These are phyloP conservation scores for Pelusios castaneus DNA, from an alignment of 2,113 vertebrate genomes.

Conservation along the genomic window DNA sequence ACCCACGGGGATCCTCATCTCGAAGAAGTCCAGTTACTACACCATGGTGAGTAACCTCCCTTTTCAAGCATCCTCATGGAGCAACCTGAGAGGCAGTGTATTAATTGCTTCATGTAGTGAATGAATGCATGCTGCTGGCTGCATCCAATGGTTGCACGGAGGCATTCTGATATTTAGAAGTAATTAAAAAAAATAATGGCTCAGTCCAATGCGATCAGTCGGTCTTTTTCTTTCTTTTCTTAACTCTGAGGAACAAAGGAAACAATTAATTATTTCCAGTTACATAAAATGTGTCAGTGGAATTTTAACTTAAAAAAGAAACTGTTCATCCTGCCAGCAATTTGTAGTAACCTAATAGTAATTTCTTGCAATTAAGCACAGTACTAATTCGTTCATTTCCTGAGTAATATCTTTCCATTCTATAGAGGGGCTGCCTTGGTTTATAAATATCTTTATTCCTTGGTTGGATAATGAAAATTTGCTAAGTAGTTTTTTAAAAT, in stretches of 20 bases:
- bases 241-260: constrained; percentile 41
- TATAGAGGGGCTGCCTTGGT: constrained; percentile 71
- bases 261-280: constrained; percentile 36
- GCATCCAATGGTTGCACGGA: neutral
- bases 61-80: neutral
- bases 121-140: neutral
- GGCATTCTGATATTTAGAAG: neutral
- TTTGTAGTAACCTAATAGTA: constrained; percentile 76
- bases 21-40: too few species aligned
- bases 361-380: constrained; percentile 72
- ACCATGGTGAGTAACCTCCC: too few species aligned
- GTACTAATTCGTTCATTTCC: constrained; percentile 79
- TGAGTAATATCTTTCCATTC: constrained; percentile 72
- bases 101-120: neutral
- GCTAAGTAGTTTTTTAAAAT: constrained; percentile 64
- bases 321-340: constrained; percentile 60
- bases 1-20: too few species aligned
- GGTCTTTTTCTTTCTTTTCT: constrained; percentile 27
- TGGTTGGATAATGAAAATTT: constrained; percentile 76
- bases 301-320: constrained; percentile 59
- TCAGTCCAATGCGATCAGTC: neutral
- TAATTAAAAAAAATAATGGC: neutral
- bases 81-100: neutral
- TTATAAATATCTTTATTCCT: constrained; percentile 75
- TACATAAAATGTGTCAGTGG: constrained; percentile 44